Evolutionary conservation across 2,797 vertebrate species (phyloP), one percentile per base, ranked within the genome.

Genomic region (Atherinosoma microstoma): DNA sequence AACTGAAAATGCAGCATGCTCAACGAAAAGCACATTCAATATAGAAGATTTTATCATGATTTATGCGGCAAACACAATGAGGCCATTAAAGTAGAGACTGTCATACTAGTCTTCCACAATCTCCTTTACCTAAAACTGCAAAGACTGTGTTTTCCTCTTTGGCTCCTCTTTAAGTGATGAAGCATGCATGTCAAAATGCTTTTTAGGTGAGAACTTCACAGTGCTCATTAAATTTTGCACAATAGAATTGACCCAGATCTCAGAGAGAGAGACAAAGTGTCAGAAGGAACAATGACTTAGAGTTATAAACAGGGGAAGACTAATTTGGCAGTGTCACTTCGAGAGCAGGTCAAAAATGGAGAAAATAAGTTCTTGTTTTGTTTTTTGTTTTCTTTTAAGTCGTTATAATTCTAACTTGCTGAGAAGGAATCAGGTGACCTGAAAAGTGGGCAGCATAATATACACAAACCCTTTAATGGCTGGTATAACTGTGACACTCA

Each of bases 191-290:
- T 73, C 62, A 79, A 56, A 70, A 77, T 53, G 34, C 24, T 76
- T 74, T 80, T 78, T 80, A 73, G 71, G 53, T 53, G 40, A 76
- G 78, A 72, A 72, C 65, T 27, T 78, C 24, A 20, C 53, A 67
- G 65, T 64, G 65, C 67, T 86, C 78, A 66, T 67, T 67, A 67
- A 76, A 69, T 36, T 57, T 60, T 38, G 22, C n/a, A 34, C 18
- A 62, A 49, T 65, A 65, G 42, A 72, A 6, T 15, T 47, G 72
- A 80, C 78, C 51, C 42, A 59, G 30, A 66, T 60, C 45, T 56
- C 5, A 4, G 36, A 74, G 40, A 64, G 62, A 36, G 15, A 45
- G 16, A 20, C 4, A 45, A 45, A 45, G 42, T 45, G 42, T 45
- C 18, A 45, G 42, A 45, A 2, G 40, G 40, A 18, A 47, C 6